Evolutionary conservation across 2,797 vertebrate genomes (phyloP), one percentile per base, ranked within the genome.

Genomic region (Pangasius mekongensis): DNA sequence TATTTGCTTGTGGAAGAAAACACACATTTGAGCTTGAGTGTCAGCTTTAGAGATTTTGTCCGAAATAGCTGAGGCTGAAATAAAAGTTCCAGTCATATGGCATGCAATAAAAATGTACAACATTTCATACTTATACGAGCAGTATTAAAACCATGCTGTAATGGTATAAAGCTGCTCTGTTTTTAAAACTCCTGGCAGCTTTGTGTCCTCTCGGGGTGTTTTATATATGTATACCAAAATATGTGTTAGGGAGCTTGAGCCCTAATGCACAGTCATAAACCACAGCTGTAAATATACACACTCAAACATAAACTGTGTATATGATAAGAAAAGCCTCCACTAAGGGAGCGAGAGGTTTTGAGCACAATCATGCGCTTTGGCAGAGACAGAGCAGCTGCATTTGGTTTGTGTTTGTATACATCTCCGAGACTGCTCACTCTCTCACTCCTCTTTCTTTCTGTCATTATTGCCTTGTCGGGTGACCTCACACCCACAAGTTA

Each of bases 331-430:
- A 62, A 3, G 36, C 80, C 36, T 82, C 22, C 4, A 9, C 16
- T 43, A 49, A 54, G 83, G n/a, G 84, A 56, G 54, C 3, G n/a
- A 52, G 69, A 47, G 58, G 33, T 52, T 60, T 62, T 27, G 33
- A 36, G 27, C 78, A 71, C 33, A 39, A 80, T 90, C 90, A 91
- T 83, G 88, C 92, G 90, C 91, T 85, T 71, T 84, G 87, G 89
- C 86, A 91, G 91, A 92, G 24, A 54, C 91, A 69, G 87, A 94
- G 91, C 94, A 94, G 94, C 94, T 95, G 94, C 93, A 93, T 95
- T 91, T 94, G 94, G 91, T 95, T 95, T 94, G 90, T 93, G 91
- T 94, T 94, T 94, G 92, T 93, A 91, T 93, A 92, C 94, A 82
- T 89, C 89, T 89, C 80, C 0, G 36, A 83, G 33, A 85, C 52